These are phyloP conservation scores for Tadarida brasiliensis DNA, from an alignment of 2,797 vertebrate species.

Conservation along the genomic window DNA sequence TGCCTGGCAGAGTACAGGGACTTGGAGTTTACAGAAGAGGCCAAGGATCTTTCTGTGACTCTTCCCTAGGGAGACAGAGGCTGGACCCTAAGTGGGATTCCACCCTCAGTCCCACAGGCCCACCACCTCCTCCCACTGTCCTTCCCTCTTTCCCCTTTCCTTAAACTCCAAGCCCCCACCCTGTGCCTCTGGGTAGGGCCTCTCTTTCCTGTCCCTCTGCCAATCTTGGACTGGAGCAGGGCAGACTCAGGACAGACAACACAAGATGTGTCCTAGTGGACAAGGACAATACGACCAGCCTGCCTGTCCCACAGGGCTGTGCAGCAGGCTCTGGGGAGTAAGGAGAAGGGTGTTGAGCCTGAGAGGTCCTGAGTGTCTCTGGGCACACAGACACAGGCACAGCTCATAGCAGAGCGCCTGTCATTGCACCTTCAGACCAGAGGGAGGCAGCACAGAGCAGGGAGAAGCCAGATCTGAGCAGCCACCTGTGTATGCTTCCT, in stretches of 20 bases:
- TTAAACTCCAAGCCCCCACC: neutral
- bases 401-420: neutral
- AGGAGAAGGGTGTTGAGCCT: neutral
- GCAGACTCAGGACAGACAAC: neutral
- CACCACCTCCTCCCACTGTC: neutral
- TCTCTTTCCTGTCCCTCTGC: neutral
- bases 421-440: neutral
- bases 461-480: neutral
- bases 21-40: neutral
- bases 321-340: neutral
- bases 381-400: neutral
- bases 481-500: no score
- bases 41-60: neutral
- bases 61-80: neutral
- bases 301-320: fast-evolving
- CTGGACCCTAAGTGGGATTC: neutral
- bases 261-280: neutral
- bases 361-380: neutral
- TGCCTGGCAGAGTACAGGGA: neutral
- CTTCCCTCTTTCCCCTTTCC: neutral
- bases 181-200: neutral
- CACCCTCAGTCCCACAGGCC: neutral
- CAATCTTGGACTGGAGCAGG: neutral
- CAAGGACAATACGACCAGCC: neutral
- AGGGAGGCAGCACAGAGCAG: neutral